Percentiles rank a stretch among this genome's conserved stretches.
Conservation (phyloP, 2,797 vertebrate genomes). For the Psittacula derbiana region DNA sequence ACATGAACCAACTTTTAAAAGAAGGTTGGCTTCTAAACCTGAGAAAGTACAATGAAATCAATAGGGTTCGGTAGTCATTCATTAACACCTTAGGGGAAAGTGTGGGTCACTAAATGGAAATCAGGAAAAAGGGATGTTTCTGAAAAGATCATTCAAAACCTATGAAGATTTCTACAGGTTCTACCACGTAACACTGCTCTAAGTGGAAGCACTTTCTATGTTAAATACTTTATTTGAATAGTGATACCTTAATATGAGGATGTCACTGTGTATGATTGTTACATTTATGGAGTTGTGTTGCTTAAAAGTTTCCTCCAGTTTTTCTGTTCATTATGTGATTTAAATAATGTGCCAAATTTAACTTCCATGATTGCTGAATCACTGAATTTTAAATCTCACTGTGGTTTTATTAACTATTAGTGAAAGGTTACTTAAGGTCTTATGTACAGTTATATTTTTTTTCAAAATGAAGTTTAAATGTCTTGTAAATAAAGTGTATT, state of each 20-base stretch:
- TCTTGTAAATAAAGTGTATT: constrained; percentile 69
- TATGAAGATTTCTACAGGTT: background rate
- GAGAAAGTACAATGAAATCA: background rate
- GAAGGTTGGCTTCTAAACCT: background rate
- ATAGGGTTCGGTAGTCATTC: background rate
- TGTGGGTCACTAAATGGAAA: background rate
- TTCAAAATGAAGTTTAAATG: constrained; percentile 43
- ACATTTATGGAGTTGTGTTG: constrained; percentile 73
- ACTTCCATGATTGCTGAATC: constrained; percentile 3
- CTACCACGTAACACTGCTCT: background rate
- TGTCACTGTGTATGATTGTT: constrained; percentile 62
- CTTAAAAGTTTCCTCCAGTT: constrained; percentile 33
- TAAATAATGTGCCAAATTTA: constrained; percentile 3
- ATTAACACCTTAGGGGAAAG: background rate
- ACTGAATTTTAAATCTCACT: background rate
- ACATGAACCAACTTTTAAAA: background rate
- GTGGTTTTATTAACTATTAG: constrained; percentile 13
- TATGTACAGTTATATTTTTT: constrained; percentile 28
- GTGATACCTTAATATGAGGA: background rate
- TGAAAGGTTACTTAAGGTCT: background rate
- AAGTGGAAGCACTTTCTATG: background rate
- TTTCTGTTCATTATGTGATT: background rate
- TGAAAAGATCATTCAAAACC: background rate
- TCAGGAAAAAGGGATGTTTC: background rate
- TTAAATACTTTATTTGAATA: background rate